phyloP scores from a whole-genome alignment of 2,113 vertebrate species.

The Sprattus sprattus region DNA sequence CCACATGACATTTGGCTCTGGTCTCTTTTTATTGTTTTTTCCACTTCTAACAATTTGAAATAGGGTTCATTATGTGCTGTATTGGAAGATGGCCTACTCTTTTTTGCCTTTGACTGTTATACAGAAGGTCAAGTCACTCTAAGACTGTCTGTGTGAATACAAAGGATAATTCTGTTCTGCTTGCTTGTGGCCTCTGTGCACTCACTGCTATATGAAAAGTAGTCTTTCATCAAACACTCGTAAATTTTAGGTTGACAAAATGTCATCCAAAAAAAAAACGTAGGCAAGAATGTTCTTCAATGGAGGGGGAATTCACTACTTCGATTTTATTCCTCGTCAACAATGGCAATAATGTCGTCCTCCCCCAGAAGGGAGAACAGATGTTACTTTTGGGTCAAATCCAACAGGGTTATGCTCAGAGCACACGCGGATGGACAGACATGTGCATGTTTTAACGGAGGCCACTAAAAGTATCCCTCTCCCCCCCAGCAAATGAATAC shows the following conservation, averaged over 20 bases:
- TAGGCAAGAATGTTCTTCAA: slow-evolving; percentile 34
- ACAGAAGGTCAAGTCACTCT: slow-evolving; percentile 29
- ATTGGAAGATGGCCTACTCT: neutral
- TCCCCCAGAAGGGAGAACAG: slow-evolving; percentile 5
- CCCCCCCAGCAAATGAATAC: neutral
- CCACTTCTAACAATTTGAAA: slow-evolving; percentile 24
- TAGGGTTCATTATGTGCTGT: slow-evolving; percentile 4
- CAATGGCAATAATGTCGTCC: slow-evolving; percentile 34
- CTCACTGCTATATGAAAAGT: slow-evolving; percentile 16
- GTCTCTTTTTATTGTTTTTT: slow-evolving; percentile 20
- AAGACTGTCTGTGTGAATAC: slow-evolving; percentile 35
- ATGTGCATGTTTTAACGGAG: neutral
- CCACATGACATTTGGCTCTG: slow-evolving; percentile 9
- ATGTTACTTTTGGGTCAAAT: slow-evolving; percentile 24
- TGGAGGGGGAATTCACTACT: neutral
- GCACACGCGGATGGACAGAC: neutral
- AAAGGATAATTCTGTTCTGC: slow-evolving; percentile 27
- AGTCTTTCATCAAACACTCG: neutral
- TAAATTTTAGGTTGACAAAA: slow-evolving; percentile 24
- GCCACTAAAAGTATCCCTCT: neutral
- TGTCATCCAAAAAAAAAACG: slow-evolving; percentile 24
- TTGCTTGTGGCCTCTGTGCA: slow-evolving; percentile 32
- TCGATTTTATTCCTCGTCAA: slow-evolving; percentile 32
- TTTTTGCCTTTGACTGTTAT: slow-evolving; percentile 17
- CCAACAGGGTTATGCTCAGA: neutral